Evolutionary conservation across 2,888 invertebrate genomes (phyloP).

Genomic region (Drosophila lutescens): DNA sequence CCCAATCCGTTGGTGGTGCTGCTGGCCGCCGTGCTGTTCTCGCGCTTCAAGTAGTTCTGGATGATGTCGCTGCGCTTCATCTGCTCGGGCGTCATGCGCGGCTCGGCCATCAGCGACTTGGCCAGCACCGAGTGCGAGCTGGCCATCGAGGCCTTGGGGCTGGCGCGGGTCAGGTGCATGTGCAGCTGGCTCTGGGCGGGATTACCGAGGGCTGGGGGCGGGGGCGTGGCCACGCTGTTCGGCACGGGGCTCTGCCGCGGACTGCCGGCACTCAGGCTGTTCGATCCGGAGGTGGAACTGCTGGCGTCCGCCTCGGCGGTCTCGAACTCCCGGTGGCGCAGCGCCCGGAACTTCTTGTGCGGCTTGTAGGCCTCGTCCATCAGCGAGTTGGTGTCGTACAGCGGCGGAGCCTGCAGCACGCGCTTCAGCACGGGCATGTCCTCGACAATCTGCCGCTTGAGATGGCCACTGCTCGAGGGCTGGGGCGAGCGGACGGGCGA

Average conservation of each 20-base stretch:
- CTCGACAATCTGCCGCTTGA: slow-evolving; percentile 88
- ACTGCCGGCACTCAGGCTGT: slow-evolving; percentile 63
- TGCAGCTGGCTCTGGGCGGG: slow-evolving; percentile 81
- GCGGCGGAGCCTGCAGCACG: slow-evolving; percentile 95
- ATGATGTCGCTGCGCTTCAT: slow-evolving; percentile 96
- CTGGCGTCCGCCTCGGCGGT: slow-evolving; percentile 88
- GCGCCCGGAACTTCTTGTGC: slow-evolving; percentile 96
- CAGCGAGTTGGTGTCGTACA: slow-evolving; percentile 94
- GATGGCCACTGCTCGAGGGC: slow-evolving; percentile 74
- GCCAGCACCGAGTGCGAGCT: slow-evolving; percentile 95
- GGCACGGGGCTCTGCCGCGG: slow-evolving; percentile 77
- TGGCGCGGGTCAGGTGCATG: slow-evolving; percentile 86
- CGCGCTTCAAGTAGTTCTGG: slow-evolving; percentile 95
- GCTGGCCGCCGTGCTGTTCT: slow-evolving; percentile 81
- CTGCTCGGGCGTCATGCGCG: slow-evolving; percentile 96
- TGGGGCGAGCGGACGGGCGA: slow-evolving; percentile 83
- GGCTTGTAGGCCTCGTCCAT: slow-evolving; percentile 98
- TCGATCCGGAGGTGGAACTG: slow-evolving; percentile 85
- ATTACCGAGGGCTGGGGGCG: slow-evolving; percentile 44
- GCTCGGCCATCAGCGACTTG: slow-evolving; percentile 96
- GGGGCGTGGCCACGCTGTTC: slow-evolving; percentile 68
- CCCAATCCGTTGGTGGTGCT: slow-evolving; percentile 85
- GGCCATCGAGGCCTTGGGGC: slow-evolving; percentile 87
- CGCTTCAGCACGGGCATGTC: slow-evolving; percentile 97
- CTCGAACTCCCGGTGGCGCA: slow-evolving; percentile 92